Base-by-base conservation (phyloP, 2,888 invertebrate species). In the Macaria notata region DNA sequence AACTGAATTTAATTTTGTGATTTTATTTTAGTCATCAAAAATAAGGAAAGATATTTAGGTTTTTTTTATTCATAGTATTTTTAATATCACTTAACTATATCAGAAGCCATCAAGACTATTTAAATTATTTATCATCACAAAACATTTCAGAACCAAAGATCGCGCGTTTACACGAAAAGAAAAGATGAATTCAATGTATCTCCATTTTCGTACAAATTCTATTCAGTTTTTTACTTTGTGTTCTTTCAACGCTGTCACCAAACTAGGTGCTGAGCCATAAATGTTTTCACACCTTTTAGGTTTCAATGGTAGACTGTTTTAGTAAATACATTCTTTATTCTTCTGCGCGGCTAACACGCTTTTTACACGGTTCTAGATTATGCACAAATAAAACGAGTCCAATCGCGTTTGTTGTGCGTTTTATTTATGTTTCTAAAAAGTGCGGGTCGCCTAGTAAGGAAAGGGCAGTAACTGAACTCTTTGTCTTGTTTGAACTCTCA, bases 311-410 rank as follows among this genome's bases (percentile, higher is more conserved):
- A 52, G 48, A 41, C 58, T 62, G 49, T 49, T 33, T 54, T 41
- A 54, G 53, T 56, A 46, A 51, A 49, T 54, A 50, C n/a, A 48
- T 54, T 60, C 46, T 58, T 57, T 59, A 50, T 50, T 45, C 46
- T 45, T 31, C 9, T 39, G 31, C 45, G 31, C 8, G 44, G 41
- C 33, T 42, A 33, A 39, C 9, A 30, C 9, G 31, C 44, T 44
- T 46, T 31, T 33, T 42, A 36, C 30, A 51, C 49, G 54, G 46
- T 42, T 56, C 41, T 59, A 54, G 45, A 54, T 51, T 43, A 50
- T 53, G 54, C 50, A 56, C 48, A 58, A 46, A 45, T 48, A 56
- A 55, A 59, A 55, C 42, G 3, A 56, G 45, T 44, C 41, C 50
- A 56, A 56, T 54, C 36, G 49, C 54, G 49, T 57, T 62, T 60